These are phyloP conservation scores for Buphagus erythrorhynchus DNA, from an alignment of 2,797 vertebrate genomes.

Conservation along the genomic window DNA sequence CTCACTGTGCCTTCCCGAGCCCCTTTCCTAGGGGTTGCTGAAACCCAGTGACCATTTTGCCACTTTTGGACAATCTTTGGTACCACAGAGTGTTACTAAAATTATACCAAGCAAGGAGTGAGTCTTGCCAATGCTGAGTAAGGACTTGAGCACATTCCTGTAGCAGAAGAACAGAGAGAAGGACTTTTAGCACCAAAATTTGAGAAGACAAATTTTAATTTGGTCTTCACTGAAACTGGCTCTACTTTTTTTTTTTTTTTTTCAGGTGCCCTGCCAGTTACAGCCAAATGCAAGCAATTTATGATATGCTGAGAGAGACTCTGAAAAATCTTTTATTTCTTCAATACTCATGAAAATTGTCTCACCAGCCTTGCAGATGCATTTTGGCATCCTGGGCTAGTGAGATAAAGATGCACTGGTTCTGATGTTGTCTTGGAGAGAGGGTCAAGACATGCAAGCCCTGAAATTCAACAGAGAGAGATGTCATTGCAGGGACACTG, in stretches of 20 bases:
- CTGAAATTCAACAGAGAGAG: neutral
- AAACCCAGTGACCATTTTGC: accelerated
- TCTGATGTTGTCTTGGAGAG: neutral
- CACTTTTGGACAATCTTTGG: neutral
- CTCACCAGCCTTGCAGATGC: neutral
- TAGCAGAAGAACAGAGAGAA: neutral
- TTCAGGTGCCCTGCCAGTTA: neutral
- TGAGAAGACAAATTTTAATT: accelerated
- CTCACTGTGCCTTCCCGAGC: neutral
- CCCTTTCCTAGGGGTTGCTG: neutral
- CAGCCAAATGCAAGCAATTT: neutral
- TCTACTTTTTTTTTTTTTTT: neutral
- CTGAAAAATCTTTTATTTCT: neutral
- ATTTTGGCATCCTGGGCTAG: neutral
- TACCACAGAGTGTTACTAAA: neutral
- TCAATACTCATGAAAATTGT: neutral
- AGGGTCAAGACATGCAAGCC: neutral
- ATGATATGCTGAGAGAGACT: neutral
- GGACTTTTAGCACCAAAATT: neutral
- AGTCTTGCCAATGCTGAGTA: neutral
- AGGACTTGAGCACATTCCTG: neutral
- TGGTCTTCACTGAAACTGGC: neutral
- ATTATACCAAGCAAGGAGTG: neutral
- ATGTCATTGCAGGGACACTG: neutral
- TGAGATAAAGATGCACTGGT: neutral